Evolutionary conservation across 2,797 vertebrate genomes (phyloP).

Genomic region (Agapornis canus): DNA sequence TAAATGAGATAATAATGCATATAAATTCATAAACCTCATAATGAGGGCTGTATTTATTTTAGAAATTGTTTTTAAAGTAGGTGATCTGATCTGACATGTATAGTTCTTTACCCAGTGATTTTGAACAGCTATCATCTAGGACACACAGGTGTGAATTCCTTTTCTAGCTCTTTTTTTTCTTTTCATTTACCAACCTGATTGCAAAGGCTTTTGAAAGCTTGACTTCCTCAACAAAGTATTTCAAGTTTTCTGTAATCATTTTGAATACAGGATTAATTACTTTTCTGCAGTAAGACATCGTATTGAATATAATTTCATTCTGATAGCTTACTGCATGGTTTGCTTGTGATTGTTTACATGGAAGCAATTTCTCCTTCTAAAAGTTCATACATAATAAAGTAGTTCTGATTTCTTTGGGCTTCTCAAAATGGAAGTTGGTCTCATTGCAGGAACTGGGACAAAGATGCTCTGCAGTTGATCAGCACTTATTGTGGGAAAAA

Average conservation of each 20-base stretch:
- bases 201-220: constrained; percentile 27
- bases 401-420: not conserved
- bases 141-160: constrained; percentile 3
- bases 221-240: not conserved
- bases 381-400: not conserved
- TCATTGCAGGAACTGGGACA: not conserved
- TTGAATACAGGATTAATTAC: constrained; percentile 13
- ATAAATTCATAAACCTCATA: not conserved
- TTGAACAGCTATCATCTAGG: not conserved
- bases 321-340: not conserved
- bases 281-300: not conserved
- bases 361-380: not conserved
- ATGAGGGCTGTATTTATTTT: not conserved
- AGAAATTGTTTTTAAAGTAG: not conserved
- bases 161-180: not conserved
- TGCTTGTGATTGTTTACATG: not conserved
- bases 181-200: constrained; percentile 15
- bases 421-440: not conserved
- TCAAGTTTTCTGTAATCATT: not conserved
- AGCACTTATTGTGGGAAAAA: not conserved
- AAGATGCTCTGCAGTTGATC: not conserved
- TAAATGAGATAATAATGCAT: not conserved
- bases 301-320: not conserved
- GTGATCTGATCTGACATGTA: not conserved
- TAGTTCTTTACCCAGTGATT: not conserved